A percentile compares a stretch with the other conserved stretches of the same genome.
Conservation (phyloP, 1,140 invertebrate genomes). For the Trichomalopsis sarcophagae region DNA sequence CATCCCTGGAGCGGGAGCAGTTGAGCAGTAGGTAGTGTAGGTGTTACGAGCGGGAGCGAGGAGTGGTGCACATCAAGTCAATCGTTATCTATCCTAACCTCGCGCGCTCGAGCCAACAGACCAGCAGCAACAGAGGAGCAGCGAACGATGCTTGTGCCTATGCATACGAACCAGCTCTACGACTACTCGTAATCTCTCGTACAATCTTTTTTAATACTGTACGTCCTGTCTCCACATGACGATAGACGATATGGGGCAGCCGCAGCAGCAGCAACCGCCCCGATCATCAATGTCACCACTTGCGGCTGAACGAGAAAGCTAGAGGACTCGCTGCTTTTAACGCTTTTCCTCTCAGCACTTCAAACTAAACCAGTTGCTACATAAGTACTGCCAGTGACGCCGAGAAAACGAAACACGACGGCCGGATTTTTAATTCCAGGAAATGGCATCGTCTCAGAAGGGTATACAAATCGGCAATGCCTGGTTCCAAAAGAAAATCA, state of each 20-base stretch:
- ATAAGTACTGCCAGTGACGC: neutral
- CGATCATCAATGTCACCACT: neutral
- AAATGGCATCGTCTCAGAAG: conserved; percentile 90
- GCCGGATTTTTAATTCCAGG: conserved; percentile 59
- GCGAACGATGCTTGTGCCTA: neutral
- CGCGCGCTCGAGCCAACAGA: conserved; percentile 46
- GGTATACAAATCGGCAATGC: conserved; percentile 91
- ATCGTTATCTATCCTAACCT: conserved; percentile 72
- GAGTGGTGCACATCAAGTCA: conserved; percentile 54
- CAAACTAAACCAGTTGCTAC: conserved; percentile 4
- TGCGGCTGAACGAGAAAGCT: neutral
- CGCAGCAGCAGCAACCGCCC: neutral
- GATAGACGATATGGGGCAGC: neutral
- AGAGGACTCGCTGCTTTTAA: neutral
- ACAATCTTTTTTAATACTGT: neutral
- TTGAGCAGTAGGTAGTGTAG: neutral
- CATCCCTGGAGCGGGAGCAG: no score
- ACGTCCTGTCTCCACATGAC: neutral
- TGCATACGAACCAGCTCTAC: neutral
- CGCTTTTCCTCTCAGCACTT: neutral
- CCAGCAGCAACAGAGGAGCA: neutral
- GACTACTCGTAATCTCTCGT: neutral
- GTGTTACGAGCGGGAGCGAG: neutral
- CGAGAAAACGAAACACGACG: neutral
- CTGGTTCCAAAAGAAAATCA: conserved; percentile 97